phyloP scores from a whole-genome alignment of 2,797 vertebrate species.

The Lophura swinhoii region DNA sequence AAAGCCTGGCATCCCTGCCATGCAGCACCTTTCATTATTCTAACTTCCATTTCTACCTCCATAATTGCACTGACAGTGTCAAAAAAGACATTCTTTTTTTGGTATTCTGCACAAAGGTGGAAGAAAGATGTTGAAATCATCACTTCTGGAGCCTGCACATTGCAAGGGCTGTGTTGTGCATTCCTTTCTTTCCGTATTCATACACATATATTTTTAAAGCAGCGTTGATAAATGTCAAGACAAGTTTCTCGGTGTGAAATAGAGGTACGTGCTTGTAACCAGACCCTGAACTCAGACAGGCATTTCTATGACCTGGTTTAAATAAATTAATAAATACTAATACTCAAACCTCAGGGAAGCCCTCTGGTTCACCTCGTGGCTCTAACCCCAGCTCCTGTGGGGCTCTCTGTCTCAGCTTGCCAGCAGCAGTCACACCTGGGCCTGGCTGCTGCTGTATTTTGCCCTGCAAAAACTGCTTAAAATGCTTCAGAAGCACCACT shows the following conservation, averaged over 20 bases:
- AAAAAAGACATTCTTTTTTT: background rate
- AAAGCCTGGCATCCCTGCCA: background rate
- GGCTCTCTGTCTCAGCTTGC: accelerated
- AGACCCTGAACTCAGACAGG: constrained; percentile 16
- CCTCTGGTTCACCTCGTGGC: background rate
- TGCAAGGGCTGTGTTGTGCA: background rate
- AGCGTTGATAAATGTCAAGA: constrained; percentile 20
- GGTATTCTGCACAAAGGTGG: background rate
- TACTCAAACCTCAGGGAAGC: background rate
- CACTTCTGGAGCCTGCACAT: background rate
- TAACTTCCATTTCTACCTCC: background rate
- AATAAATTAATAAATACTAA: background rate
- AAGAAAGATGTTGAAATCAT: background rate
- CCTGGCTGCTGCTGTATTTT: background rate
- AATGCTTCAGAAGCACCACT: background rate
- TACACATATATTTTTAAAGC: background rate
- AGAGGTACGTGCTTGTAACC: constrained; percentile 22
- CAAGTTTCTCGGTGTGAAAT: constrained; percentile 30
- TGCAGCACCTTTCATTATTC: background rate
- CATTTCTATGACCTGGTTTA: background rate
- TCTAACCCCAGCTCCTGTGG: background rate
- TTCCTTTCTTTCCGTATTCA: background rate
- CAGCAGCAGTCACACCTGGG: accelerated
- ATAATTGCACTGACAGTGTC: background rate
- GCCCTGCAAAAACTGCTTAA: background rate